phyloP scores from a whole-genome alignment of 1,140 invertebrate species.

The Bombus huntii region DNA sequence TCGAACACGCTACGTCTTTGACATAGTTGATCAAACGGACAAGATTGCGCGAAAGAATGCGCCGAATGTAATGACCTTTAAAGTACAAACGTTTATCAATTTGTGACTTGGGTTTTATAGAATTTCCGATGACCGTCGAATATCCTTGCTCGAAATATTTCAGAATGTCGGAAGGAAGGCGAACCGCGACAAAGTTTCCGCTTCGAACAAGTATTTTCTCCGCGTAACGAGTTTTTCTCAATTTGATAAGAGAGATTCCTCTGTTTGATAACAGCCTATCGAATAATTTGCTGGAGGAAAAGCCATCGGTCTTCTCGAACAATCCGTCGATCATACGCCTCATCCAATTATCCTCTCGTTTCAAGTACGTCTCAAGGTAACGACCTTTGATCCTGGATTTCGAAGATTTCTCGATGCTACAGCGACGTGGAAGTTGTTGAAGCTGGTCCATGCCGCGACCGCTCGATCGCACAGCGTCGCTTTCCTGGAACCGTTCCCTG shows the following conservation, averaged over 20 bases:
- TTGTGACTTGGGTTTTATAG: background rate
- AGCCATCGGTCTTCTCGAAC: constrained; percentile 1
- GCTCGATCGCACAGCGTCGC: background rate
- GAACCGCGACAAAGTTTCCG: constrained; percentile 9
- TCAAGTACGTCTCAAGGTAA: constrained; percentile 44
- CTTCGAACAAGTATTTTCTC: constrained; percentile 42
- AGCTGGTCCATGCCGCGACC: background rate
- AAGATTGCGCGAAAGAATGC: constrained; percentile 33
- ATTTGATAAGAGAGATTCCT: background rate
- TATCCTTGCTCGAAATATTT: background rate
- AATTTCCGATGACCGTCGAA: too few species aligned
- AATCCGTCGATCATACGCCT: constrained; percentile 27
- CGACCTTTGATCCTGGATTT: constrained; percentile 29
- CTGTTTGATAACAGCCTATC: background rate
- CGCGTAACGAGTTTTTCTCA: constrained; percentile 36
- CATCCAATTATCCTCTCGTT: constrained; percentile 44
- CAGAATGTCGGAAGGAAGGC: background rate
- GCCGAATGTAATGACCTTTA: constrained; percentile 50
- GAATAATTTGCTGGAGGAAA: background rate
- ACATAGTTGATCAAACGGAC: constrained; percentile 14
- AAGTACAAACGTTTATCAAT: constrained; percentile 31
- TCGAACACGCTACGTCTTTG: background rate
- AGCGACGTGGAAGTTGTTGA: background rate
- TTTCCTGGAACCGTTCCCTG: constrained; percentile 13
- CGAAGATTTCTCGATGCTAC: constrained; percentile 14